phyloP scores from a whole-genome alignment of 2,888 invertebrate genomes.

The Clostera curtula region DNA sequence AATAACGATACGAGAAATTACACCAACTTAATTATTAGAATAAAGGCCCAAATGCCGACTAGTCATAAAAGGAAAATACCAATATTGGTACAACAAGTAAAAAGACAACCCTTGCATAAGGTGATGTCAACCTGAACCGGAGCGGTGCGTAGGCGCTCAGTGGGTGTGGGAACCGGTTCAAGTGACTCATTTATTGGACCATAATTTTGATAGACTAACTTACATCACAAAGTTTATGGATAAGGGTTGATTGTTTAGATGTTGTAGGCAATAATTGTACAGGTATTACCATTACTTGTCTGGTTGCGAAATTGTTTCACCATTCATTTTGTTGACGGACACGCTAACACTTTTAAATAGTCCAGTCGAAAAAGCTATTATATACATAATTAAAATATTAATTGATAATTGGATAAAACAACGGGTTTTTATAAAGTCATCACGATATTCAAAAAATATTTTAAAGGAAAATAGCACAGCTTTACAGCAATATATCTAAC shows the following conservation, averaged over 20 bases:
- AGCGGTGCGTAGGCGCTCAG: constrained; percentile 39
- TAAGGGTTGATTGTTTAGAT: constrained; percentile 13
- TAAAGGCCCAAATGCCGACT: constrained; percentile 3
- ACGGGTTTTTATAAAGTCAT: too few species aligned
- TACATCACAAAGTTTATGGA: constrained; percentile 28
- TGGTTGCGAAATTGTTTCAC: too few species aligned
- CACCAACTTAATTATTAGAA: constrained; percentile 4
- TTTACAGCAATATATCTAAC: too few species aligned
- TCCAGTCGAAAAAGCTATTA: not conserved
- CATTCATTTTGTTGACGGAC: too few species aligned
- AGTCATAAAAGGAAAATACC: constrained; percentile 2
- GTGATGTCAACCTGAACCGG: constrained; percentile 32
- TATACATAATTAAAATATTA: not conserved
- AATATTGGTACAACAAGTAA: constrained; percentile 9
- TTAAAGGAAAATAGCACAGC: too few species aligned
- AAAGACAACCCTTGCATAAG: constrained; percentile 28
- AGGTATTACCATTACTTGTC: too few species aligned
- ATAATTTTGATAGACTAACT: constrained; percentile 35
- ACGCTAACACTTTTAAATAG: too few species aligned
- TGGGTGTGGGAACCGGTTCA: constrained; percentile 60
- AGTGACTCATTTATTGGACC: constrained; percentile 46
- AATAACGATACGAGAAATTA: too few species aligned
- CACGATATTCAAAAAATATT: too few species aligned
- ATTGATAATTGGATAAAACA: too few species aligned
- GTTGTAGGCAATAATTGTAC: constrained; percentile 1